These are phyloP conservation scores for Karalla daura DNA, from an alignment of 2,797 vertebrate genomes.

Conservation along the genomic window DNA sequence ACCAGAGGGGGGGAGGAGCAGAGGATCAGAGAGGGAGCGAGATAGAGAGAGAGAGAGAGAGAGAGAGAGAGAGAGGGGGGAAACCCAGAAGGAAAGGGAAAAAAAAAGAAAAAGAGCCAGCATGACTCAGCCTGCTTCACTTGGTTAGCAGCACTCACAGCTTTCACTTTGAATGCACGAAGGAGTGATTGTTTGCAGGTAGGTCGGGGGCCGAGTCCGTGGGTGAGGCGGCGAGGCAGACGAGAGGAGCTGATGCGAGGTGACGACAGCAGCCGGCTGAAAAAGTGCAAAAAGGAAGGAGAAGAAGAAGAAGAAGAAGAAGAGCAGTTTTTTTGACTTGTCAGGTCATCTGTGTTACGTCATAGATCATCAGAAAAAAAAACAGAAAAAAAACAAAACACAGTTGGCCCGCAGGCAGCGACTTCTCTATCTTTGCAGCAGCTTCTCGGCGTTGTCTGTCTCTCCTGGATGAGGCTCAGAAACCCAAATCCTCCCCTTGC, in stretches of 20 bases:
- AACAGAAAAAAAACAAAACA: too few relatives aligned
- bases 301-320: too few relatives aligned
- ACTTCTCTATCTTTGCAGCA: slow-evolving; percentile 18
- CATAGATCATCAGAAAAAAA: slow-evolving; percentile 24
- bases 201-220: slow-evolving; percentile 6
- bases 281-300: slow-evolving; percentile 17
- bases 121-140: slow-evolving; percentile 76
- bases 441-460: background rate
- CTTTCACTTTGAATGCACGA: slow-evolving; percentile 40
- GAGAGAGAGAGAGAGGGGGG: slow-evolving; percentile 71
- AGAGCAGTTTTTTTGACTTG: slow-evolving; percentile 9
- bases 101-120: slow-evolving; percentile 71
- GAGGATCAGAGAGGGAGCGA: slow-evolving; percentile 75
- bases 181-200: slow-evolving; percentile 15
- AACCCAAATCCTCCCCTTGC: background rate
- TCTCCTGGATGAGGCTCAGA: slow-evolving; percentile 1
- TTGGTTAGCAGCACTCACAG: slow-evolving; percentile 56
- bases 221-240: background rate
- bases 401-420: slow-evolving; percentile 4
- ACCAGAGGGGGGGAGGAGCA: slow-evolving; percentile 77
- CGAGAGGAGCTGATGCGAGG: background rate
- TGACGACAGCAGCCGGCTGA: background rate
- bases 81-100: slow-evolving; percentile 75
- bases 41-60: too few relatives aligned
- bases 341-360: slow-evolving; percentile 15